Percentiles rank a stretch among this genome's conserved stretches.
phyloP scores from a whole-genome alignment of 2,888 invertebrate species.

The Carterocephalus palaemon region DNA sequence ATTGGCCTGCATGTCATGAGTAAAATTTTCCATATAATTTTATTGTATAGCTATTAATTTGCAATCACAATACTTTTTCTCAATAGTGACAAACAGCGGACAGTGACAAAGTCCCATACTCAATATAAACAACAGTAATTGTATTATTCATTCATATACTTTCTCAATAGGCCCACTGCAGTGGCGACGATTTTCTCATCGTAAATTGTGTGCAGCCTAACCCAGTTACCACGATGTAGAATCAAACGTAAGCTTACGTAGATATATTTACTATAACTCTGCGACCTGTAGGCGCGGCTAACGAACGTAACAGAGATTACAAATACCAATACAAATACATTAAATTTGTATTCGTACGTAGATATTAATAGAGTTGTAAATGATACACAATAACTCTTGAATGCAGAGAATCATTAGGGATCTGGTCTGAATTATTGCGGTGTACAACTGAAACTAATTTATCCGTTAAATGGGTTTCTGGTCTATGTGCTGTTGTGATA shows the following conservation, averaged over 20 bases:
- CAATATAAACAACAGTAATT: no score
- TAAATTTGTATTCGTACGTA: conserved; percentile 21
- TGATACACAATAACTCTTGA: conserved; percentile 24
- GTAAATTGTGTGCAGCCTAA: conserved; percentile 6
- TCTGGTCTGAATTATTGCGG: conserved; percentile 21
- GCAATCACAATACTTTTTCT: no score
- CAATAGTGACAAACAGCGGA: no score
- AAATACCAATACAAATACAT: conserved; percentile 15
- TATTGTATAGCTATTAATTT: no score
- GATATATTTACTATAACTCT: conserved; percentile 48
- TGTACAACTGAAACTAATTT: conserved; percentile 22
- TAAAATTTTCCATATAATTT: no score
- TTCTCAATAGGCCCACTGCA: conserved; percentile 1
- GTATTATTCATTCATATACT: conserved; percentile 1
- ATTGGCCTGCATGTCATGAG: no score
- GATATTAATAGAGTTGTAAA: conserved; percentile 25
- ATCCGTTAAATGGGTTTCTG: conserved; percentile 13
- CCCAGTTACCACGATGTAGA: conserved; percentile 46
- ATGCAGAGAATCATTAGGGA: conserved; percentile 23
- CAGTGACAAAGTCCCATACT: no score
- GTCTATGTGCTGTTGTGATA: conserved; percentile 16
- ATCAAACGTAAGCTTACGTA: conserved; percentile 44
- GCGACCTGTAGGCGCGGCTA: conserved; percentile 42
- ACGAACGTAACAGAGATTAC: conserved; percentile 40
- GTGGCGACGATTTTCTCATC: conserved; percentile 14